These are phyloP conservation scores for Neuroscelio doddi DNA, from an alignment of 2,888 invertebrate species.

Conservation along the genomic window DNA sequence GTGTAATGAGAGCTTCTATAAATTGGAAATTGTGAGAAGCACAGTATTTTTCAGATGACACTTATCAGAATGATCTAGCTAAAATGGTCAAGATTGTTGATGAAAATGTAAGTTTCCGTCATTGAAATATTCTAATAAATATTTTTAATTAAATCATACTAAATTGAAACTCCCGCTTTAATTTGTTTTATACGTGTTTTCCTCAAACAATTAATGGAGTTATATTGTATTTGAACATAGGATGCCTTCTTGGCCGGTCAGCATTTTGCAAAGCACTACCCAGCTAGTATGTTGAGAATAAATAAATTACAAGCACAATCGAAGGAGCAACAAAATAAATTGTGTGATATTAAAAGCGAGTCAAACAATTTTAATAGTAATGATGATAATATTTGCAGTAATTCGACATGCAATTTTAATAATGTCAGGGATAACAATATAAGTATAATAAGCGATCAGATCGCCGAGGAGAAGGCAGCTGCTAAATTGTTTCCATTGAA, in stretches of 20 bases:
- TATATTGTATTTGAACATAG: slow-evolving; percentile 49
- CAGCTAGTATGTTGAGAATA: slow-evolving; percentile 72
- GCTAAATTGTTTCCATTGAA: slow-evolving; percentile 66
- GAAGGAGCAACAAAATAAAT: slow-evolving; percentile 57
- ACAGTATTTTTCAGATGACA: slow-evolving; percentile 87
- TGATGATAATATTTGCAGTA: background rate
- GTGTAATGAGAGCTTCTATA: slow-evolving; percentile 95
- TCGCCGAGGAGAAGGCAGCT: slow-evolving; percentile 63
- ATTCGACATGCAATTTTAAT: background rate
- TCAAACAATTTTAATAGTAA: background rate
- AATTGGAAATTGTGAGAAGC: slow-evolving; percentile 93
- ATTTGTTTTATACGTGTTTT: background rate
- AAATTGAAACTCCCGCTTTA: background rate
- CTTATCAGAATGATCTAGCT: slow-evolving; percentile 87
- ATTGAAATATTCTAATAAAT: slow-evolving; percentile 1
- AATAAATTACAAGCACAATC: slow-evolving; percentile 70
- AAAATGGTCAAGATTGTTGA: slow-evolving; percentile 89
- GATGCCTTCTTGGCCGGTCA: slow-evolving; percentile 79
- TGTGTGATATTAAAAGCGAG: slow-evolving; percentile 1
- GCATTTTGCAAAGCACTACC: slow-evolving; percentile 81
- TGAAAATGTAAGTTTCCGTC: slow-evolving; percentile 74
- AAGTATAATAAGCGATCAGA: slow-evolving; percentile 33
- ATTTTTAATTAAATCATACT: too few species aligned
- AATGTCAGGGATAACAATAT: slow-evolving; percentile 16
- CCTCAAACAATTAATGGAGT: background rate